Evolutionary conservation across 2,113 vertebrate species (phyloP), one percentile per base, ranked within the genome.

Genomic region (Rhombomys opimus): DNA sequence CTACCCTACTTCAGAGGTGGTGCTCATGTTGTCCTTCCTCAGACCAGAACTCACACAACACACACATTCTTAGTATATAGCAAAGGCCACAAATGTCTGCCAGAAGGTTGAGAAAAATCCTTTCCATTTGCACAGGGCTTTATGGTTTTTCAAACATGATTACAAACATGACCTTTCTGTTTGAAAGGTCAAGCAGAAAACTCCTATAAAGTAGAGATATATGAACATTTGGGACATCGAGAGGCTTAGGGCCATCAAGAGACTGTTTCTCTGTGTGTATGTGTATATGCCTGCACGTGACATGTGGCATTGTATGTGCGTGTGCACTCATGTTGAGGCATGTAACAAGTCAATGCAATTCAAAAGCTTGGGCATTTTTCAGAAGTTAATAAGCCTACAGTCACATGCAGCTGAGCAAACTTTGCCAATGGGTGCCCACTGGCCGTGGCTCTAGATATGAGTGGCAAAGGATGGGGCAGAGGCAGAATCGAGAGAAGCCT

Each of bases 131-230:
- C 85, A 92, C 14, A 70, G 22, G 63, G 90, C 54, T 92, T 95
- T 65, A 73, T 68, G 81, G 41, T 95, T 96, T 95, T 89, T 93
- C 89, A 82, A 95, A 95, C 25, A 46, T 86, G 91, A 91, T 90
- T 85, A 92, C 38, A 85, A 92, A 89, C 22, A 30, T 18, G 89
- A 88, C 77, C 75, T 96, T 96, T 97, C 68, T 90, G 59, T 61
- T 93, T 94, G 89, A 97, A 97, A 98, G 76, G 35, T 82, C 95
- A 96, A 90, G 87, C 35, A 94, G 85, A 95, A 94, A 96, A 95
- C 38, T 91, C 84, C 86, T 91, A 70, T 96, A 89, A 95, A 95
- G 93, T 86, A 92, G 76, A 96, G 90, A 93, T 84, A 86, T 84
- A 90, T n/a, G 63, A 38, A 32, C 70, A 87, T 78, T 14, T 38